phyloP scores from a whole-genome alignment of 1,140 invertebrate species.

The Drosophila kikkawai region DNA sequence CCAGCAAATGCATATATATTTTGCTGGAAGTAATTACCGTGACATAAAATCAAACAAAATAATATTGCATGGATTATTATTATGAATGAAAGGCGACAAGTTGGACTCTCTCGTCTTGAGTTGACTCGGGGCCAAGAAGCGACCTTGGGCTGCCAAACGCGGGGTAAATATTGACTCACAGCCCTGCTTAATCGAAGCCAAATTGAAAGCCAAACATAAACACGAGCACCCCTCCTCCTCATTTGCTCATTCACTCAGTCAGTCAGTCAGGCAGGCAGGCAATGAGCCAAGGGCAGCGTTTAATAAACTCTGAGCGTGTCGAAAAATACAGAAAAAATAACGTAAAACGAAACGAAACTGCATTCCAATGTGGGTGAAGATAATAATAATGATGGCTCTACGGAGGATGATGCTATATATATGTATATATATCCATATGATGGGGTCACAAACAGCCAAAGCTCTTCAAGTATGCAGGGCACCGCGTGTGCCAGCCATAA shows the following conservation, averaged over 20 bases:
- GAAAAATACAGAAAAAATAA: slow-evolving; percentile 7
- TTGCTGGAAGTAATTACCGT: neutral
- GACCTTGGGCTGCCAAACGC: slow-evolving; percentile 26
- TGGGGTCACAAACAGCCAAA: slow-evolving; percentile 2
- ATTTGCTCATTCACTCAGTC: slow-evolving; percentile 17
- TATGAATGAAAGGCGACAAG: slow-evolving; percentile 20
- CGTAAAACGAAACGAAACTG: slow-evolving; percentile 30
- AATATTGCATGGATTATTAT: slow-evolving; percentile 1
- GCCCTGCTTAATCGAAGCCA: slow-evolving; percentile 44
- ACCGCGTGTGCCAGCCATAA: slow-evolving; percentile 22
- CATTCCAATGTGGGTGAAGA: slow-evolving; percentile 48
- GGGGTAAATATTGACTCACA: slow-evolving; percentile 40
- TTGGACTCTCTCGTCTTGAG: slow-evolving; percentile 3
- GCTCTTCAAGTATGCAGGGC: slow-evolving; percentile 61
- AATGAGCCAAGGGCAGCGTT: slow-evolving; percentile 43
- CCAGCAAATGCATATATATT: slow-evolving; percentile 6
- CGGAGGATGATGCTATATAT: slow-evolving; percentile 7
- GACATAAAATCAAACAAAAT: slow-evolving; percentile 14
- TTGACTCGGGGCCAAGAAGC: slow-evolving; percentile 37
- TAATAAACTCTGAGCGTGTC: slow-evolving; percentile 50
- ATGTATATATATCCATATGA: neutral
- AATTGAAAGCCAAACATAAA: slow-evolving; percentile 47
- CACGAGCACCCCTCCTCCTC: slow-evolving; percentile 2
- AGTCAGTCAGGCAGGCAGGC: slow-evolving; percentile 17
- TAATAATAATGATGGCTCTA: slow-evolving; percentile 24